phyloP scores from a whole-genome alignment of 2,113 vertebrate species.

The Peromyscus californicus region DNA sequence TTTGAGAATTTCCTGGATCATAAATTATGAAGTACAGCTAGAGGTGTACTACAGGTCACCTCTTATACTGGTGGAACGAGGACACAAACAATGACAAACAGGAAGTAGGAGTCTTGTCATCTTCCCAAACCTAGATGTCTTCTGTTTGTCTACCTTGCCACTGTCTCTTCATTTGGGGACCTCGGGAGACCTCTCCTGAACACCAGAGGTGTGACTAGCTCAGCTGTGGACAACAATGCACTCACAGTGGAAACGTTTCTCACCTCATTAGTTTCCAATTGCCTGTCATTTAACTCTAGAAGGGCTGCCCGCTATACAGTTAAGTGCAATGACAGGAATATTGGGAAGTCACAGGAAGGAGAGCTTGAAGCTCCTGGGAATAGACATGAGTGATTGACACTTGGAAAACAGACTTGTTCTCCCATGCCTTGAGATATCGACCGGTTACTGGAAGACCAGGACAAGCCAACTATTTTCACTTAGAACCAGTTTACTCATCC shows the following conservation, averaged over 20 bases:
- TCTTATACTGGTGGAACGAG: background rate
- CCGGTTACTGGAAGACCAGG: background rate
- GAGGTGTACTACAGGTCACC: no score
- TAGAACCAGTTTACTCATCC: background rate
- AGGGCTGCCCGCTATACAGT: background rate
- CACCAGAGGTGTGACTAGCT: background rate
- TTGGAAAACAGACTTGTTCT: background rate
- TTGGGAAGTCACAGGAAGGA: background rate
- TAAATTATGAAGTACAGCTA: background rate
- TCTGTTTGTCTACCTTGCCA: background rate
- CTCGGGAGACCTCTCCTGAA: background rate
- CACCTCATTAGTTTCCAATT: constrained; percentile 47
- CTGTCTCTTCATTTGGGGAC: background rate
- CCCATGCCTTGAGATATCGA: background rate
- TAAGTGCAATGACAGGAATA: background rate
- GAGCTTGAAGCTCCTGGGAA: background rate
- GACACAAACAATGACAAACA: background rate
- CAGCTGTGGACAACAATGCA: background rate
- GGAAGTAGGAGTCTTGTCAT: background rate
- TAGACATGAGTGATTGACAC: background rate
- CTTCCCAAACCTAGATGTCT: background rate
- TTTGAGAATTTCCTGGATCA: background rate
- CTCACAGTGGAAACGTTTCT: background rate
- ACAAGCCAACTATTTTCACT: constrained; percentile 6
- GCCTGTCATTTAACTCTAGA: constrained; percentile 36